These are phyloP conservation scores for Molanna angustata DNA, from an alignment of 2,888 invertebrate genomes.

Conservation along the genomic window DNA sequence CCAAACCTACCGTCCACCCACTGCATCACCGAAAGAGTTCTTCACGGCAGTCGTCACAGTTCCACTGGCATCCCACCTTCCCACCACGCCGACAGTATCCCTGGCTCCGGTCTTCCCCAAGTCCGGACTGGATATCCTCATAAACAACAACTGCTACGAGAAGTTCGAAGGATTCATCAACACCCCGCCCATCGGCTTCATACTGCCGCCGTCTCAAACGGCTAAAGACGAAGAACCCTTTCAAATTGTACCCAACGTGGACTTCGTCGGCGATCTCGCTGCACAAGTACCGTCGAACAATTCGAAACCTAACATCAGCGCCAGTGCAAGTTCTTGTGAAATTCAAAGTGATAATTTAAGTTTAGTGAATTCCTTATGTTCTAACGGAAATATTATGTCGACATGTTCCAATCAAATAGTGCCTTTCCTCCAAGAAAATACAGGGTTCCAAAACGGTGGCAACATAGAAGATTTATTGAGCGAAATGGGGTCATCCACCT, in stretches of 20 bases:
- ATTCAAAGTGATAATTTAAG: not conserved
- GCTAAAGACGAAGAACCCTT: conserved; percentile 21
- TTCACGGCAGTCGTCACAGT: conserved; percentile 29
- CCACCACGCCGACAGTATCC: conserved; percentile 14
- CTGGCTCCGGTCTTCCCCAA: conserved; percentile 33
- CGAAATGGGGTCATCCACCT: conserved; percentile 62
- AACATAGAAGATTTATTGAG: conserved; percentile 67
- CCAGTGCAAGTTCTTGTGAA: not conserved
- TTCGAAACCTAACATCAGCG: not conserved
- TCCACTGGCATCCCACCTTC: conserved; percentile 21
- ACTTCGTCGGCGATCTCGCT: conserved; percentile 4
- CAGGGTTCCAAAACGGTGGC: conserved; percentile 55
- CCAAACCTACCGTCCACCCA: conserved; percentile 6
- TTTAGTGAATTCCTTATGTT: not conserved
- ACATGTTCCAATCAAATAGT: conserved; percentile 4
- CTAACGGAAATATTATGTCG: not conserved
- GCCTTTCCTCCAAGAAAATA: conserved; percentile 6
- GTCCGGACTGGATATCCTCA: conserved; percentile 29
- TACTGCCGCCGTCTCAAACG: conserved; percentile 24
- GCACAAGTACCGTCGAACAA: not conserved
- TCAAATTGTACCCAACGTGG: conserved; percentile 30
- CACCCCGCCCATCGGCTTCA: conserved; percentile 38
- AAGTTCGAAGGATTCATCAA: conserved; percentile 38
- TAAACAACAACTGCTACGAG: conserved; percentile 38
- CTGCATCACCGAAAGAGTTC: conserved; percentile 17